Conservation (phyloP, 2,797 vertebrate species). For the Rhincodon typus region DNA sequence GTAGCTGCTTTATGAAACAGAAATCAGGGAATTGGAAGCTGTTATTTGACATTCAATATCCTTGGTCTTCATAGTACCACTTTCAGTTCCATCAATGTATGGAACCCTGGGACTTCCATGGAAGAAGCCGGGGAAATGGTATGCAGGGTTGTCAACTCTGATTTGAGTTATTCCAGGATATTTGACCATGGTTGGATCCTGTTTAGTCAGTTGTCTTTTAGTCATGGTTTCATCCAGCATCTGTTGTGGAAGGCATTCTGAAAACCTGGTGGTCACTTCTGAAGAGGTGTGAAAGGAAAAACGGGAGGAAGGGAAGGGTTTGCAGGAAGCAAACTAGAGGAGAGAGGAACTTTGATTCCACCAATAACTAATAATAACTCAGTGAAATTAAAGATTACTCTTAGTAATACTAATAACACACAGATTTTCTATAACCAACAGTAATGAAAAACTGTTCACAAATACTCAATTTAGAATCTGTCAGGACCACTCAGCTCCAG, state of each 20-base stretch:
- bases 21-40: not conserved
- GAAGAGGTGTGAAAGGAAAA: not conserved
- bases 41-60: not conserved
- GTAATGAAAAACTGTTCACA: not conserved
- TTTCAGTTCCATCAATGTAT: not conserved
- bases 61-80: not conserved
- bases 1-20: not conserved
- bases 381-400: not conserved
- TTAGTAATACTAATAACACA: not conserved
- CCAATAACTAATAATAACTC: not conserved
- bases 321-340: not conserved
- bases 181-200: not conserved
- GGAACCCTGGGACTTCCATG: not conserved
- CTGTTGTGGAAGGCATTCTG: not conserved
- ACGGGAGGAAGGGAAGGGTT: too few species aligned
- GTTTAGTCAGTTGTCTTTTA: not conserved
- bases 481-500: not conserved
- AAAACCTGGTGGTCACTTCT: not conserved
- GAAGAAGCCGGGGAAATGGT: not conserved
- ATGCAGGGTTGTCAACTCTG: not conserved
- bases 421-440: not conserved
- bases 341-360: not conserved
- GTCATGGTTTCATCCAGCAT: not conserved
- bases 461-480: not conserved
- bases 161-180: not conserved